These are phyloP conservation scores for Lasioglossum leucozonium DNA, from an alignment of 2,888 invertebrate genomes.

Conservation along the genomic window DNA sequence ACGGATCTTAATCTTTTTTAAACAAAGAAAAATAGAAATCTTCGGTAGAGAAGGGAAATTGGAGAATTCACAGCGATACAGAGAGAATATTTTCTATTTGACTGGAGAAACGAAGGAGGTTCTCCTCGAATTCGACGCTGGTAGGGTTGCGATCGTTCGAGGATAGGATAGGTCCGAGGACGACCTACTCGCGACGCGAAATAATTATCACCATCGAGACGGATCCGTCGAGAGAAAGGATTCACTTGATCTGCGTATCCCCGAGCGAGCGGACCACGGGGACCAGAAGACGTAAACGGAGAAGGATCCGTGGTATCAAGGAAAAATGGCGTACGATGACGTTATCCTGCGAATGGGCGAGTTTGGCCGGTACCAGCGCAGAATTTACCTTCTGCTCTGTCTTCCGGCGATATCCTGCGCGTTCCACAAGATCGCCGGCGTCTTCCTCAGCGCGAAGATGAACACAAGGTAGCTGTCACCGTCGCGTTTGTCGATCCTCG, in stretches of 20 bases:
- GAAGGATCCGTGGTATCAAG: constrained; percentile 25
- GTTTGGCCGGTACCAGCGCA: constrained; percentile 89
- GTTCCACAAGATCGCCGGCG: constrained; percentile 90
- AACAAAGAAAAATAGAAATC: background rate
- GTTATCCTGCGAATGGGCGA: constrained; percentile 89
- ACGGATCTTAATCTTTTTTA: background rate
- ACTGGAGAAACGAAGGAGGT: background rate
- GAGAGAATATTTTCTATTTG: constrained; percentile 2
- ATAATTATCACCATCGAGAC: constrained; percentile 30
- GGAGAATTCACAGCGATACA: background rate
- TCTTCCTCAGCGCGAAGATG: constrained; percentile 89
- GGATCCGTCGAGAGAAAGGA: constrained; percentile 35
- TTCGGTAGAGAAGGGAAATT: background rate
- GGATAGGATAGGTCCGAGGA: constrained; percentile 10
- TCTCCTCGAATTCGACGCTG: background rate
- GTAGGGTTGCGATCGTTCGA: background rate
- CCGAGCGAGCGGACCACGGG: constrained; percentile 26
- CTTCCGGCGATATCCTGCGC: constrained; percentile 90
- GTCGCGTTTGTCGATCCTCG: background rate
- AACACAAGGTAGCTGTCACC: constrained; percentile 86
- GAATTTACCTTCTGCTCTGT: constrained; percentile 89
- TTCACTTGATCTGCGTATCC: constrained; percentile 31
- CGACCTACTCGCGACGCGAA: constrained; percentile 13
- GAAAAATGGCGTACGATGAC: constrained; percentile 89
- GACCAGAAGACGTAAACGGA: constrained; percentile 28